Evolutionary conservation across 1,140 invertebrate species (phyloP).

Genomic region (Drosophila setifemur): DNA sequence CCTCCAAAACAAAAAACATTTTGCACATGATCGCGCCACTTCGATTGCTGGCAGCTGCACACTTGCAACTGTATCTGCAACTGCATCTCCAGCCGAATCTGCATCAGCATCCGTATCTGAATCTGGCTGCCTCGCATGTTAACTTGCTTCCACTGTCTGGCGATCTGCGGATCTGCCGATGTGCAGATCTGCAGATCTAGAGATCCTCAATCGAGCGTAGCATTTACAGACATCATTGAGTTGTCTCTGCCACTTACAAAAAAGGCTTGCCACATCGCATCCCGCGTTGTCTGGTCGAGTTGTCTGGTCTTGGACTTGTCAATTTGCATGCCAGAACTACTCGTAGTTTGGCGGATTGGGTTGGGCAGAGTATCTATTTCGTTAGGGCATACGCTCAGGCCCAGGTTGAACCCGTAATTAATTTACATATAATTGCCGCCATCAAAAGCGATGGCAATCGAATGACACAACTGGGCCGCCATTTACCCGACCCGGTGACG

Average conservation of each 20-base stretch:
- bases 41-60: constrained; percentile 41
- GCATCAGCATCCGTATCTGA: constrained; percentile 16
- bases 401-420: constrained; percentile 36
- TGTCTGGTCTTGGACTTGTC: constrained; percentile 29
- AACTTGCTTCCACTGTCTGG: constrained; percentile 31
- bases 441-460: constrained; percentile 29
- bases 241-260: constrained; percentile 54
- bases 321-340: constrained; percentile 44
- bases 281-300: constrained; percentile 19
- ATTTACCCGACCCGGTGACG: constrained; percentile 18
- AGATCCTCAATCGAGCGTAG: constrained; percentile 62
- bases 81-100: constrained; percentile 28
- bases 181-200: constrained; percentile 13
- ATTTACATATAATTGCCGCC: constrained; percentile 47
- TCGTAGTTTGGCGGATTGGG: constrained; percentile 17
- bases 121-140: constrained; percentile 42
- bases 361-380: constrained; percentile 11
- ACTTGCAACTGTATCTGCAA: constrained; percentile 33
- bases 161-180: constrained; percentile 15
- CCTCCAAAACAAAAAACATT: constrained; percentile 48
- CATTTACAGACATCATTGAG: constrained; percentile 60
- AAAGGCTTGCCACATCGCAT: constrained; percentile 25
- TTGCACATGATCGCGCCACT: constrained; percentile 61
- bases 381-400: neutral
- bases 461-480: constrained; percentile 37